These are phyloP conservation scores for Cydia splendana DNA, from an alignment of 1,140 invertebrate genomes.

Conservation along the genomic window DNA sequence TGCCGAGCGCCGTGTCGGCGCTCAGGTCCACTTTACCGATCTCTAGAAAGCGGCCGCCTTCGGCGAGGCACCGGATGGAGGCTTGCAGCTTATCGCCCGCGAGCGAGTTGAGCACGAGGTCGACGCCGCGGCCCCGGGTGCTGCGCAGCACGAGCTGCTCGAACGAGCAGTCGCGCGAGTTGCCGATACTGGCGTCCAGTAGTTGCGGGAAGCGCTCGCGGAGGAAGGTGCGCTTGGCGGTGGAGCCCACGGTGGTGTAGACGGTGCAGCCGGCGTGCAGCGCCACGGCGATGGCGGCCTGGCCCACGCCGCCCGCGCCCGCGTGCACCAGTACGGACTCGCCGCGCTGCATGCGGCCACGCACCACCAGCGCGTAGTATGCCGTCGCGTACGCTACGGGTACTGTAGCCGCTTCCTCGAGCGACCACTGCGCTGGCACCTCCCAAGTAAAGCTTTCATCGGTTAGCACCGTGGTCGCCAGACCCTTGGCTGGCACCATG, in stretches of 20 bases:
- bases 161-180: slow-evolving; percentile 93
- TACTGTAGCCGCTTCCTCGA: slow-evolving; percentile 93
- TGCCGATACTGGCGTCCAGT: slow-evolving; percentile 89
- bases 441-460: slow-evolving; percentile 92
- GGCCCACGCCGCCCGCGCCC: slow-evolving; percentile 95
- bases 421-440: slow-evolving; percentile 90
- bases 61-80: slow-evolving; percentile 90
- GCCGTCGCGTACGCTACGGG: slow-evolving; percentile 93
- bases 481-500: slow-evolving; percentile 88
- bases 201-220: slow-evolving; percentile 89
- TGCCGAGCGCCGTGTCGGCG: slow-evolving; percentile 94
- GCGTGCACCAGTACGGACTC: slow-evolving; percentile 94
- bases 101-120: slow-evolving; percentile 93
- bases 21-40: slow-evolving; percentile 98
- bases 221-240: slow-evolving; percentile 91
- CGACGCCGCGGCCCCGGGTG: slow-evolving; percentile 90
- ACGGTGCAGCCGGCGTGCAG: slow-evolving; percentile 89
- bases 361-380: slow-evolving; percentile 92
- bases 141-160: slow-evolving; percentile 89
- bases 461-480: slow-evolving; percentile 91
- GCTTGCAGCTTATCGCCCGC: slow-evolving; percentile 95
- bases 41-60: slow-evolving; percentile 94
- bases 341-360: slow-evolving; percentile 88
- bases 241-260: slow-evolving; percentile 91
- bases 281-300: slow-evolving; percentile 94